Percentiles rank a stretch among this genome's conserved stretches.
These are phyloP conservation scores for Cotesia congregata DNA, from an alignment of 2,888 invertebrate species.

Conservation along the genomic window DNA sequence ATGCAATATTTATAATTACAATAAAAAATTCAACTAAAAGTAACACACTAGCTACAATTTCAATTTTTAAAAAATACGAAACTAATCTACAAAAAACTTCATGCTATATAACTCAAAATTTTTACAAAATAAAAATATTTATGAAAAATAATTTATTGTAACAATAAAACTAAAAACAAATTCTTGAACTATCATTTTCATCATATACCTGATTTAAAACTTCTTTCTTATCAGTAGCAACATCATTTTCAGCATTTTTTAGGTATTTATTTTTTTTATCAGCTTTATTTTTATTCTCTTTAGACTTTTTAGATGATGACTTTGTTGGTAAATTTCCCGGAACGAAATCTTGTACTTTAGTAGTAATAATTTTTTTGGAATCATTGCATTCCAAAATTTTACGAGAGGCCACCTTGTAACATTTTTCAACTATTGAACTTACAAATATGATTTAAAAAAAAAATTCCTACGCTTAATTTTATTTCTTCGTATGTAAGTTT, in stretches of 20 bases:
- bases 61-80: neutral
- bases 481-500: neutral
- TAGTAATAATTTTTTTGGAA: constrained; percentile 50
- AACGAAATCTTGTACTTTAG: constrained; percentile 48
- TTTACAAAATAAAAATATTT: neutral
- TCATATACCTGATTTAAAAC: constrained; percentile 56
- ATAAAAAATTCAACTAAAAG: neutral
- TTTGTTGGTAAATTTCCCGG: constrained; percentile 36
- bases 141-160: neutral
- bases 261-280: constrained; percentile 63
- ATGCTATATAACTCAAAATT: neutral
- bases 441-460: neutral
- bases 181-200: constrained; percentile 26
- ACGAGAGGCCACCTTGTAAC: constrained; percentile 61
- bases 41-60: neutral
- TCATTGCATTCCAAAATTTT: constrained; percentile 55
- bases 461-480: neutral
- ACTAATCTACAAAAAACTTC: neutral
- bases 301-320: constrained; percentile 62
- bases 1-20: neutral
- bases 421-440: constrained; percentile 46
- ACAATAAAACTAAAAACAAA: neutral
- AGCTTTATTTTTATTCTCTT: constrained; percentile 67
- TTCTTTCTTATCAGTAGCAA: constrained; percentile 52
- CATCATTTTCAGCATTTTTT: constrained; percentile 52